Conservation (phyloP, 2,797 vertebrate species). For the Galago senegalensis region DNA sequence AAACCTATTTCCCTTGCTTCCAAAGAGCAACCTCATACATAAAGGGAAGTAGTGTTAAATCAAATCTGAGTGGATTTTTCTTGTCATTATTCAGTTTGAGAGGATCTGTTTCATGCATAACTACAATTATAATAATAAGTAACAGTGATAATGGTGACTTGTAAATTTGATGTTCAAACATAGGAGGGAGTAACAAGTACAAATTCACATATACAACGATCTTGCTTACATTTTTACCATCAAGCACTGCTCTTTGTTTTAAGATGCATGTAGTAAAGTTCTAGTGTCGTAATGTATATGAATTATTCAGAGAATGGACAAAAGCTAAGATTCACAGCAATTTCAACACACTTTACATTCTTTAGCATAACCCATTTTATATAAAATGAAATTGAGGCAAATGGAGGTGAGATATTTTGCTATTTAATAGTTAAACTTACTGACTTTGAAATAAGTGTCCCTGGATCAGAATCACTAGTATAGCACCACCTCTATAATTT, state of each 20-base stretch:
- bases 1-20: conserved; percentile 47
- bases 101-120: neutral
- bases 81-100: neutral
- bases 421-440: neutral
- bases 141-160: neutral
- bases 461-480: neutral
- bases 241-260: neutral
- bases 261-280: neutral
- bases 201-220: neutral
- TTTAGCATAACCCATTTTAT: neutral
- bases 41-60: neutral
- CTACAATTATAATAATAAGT: conserved; percentile 40
- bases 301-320: neutral
- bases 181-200: neutral
- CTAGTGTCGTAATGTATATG: neutral
- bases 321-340: neutral
- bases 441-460: neutral
- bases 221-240: neutral
- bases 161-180: neutral
- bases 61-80: neutral
- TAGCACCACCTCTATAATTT: neutral
- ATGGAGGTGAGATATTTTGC: neutral
- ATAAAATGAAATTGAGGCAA: neutral
- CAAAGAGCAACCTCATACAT: too few species aligned
- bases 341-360: neutral